Evolutionary conservation across 92 coral and sea anemone genomes (phyloP), one percentile per base, ranked within the genome.

Genomic region (Galaxea fascicularis): DNA sequence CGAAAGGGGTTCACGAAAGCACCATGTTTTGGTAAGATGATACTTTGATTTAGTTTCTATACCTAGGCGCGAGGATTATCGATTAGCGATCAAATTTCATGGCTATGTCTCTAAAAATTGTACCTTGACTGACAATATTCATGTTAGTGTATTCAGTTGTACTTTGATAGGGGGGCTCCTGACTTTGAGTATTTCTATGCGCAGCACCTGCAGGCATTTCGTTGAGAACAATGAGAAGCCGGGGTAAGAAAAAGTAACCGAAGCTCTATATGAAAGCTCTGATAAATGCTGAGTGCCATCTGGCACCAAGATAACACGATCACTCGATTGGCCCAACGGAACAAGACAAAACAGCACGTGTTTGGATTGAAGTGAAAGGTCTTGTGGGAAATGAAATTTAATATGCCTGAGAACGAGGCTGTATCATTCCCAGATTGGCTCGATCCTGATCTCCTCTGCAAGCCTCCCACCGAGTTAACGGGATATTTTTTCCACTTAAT

Each of bases 311-410:
- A 66, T 9, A 30, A 47, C 20, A 29, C 3, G n/a, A 21, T 8
- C 68, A 41, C 58, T 17, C 66, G 51, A 79, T 79, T 79, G 84
- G 84, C 54, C 15, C 16, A 66, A 22, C 56, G n/a, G n/a, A 0
- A n/a, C 16, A 66, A 6, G 18, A 63, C 83, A 78, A 67, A 28
- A 46, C 52, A 67, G 31, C 84, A 79, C 84, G 84, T 79, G 84
- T 77, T 79, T 60, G 20, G 29, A 79, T 47, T 25, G 75, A 51
- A 18, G 57, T 31, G 52, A 20, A 15, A 39, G 53, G 29, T 39
- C 29, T 39, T 8, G 25, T 24, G 53, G 17, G 26, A 69, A 9
- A 28, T 78, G 83, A 78, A 65, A 39, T 31, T 22, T 76, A 51
- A 56, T 45, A 2, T 35, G 3, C 6, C 41, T 35, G 6, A 35